phyloP scores from a whole-genome alignment of 2,888 invertebrate genomes.

The Drosophila leonis region DNA sequence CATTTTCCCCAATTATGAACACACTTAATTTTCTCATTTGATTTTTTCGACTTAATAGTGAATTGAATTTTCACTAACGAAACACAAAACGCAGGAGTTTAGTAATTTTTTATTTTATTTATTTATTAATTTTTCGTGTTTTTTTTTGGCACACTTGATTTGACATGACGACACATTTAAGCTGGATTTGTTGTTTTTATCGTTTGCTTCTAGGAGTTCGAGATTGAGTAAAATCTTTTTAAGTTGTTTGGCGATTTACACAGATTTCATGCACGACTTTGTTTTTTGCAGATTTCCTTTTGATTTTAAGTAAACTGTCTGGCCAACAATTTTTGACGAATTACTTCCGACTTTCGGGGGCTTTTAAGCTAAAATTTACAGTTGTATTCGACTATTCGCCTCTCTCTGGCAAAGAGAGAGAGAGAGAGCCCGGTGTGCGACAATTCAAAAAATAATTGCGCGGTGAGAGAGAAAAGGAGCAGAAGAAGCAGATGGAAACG shows the following conservation, averaged over 20 bases:
- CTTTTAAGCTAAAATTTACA: constrained; percentile 63
- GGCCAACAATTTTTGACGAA: constrained; percentile 66
- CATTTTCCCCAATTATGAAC: constrained; percentile 36
- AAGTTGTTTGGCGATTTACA: not conserved
- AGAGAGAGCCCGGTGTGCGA: constrained; percentile 33
- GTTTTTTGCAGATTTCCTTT: constrained; percentile 24
- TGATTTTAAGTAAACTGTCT: constrained; percentile 45
- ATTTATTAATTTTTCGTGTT: not conserved
- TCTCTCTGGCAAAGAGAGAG: constrained; percentile 10
- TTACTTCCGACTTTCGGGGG: constrained; percentile 67
- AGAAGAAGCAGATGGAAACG: not conserved
- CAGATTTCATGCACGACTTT: constrained; percentile 2
- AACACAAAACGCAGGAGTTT: not conserved
- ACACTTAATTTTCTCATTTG: not conserved
- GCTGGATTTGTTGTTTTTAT: not conserved
- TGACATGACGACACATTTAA: not conserved
- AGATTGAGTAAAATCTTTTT: not conserved
- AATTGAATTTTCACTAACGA: not conserved
- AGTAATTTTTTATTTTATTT: not conserved
- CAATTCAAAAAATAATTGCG: constrained; percentile 27
- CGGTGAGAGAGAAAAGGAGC: constrained; percentile 22
- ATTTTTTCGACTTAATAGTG: not conserved
- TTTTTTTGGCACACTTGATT: not conserved
- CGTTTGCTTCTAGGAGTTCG: not conserved
- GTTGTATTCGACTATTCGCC: constrained; percentile 26